Conservation (phyloP, 2,797 vertebrate genomes). For the Margarornis squamiger region DNA sequence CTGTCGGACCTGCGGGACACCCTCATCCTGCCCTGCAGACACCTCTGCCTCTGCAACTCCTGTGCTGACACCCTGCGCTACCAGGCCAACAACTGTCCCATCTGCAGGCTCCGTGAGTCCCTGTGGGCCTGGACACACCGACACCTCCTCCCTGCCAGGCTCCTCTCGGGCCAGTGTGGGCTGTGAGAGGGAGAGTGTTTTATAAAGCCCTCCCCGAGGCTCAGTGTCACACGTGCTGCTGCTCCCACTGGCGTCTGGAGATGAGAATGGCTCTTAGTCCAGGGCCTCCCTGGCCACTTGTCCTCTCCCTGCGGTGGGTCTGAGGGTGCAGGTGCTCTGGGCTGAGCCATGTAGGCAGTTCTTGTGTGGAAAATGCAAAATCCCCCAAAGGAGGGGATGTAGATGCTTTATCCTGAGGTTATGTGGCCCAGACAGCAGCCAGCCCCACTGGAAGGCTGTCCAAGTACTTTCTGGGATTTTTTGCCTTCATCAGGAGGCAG, state of each 20-base stretch:
- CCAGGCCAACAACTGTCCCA: conserved; percentile 98
- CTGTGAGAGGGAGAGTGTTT: neutral
- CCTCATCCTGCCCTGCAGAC: conserved; percentile 93
- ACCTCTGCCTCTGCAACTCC: conserved; percentile 94
- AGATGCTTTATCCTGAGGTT: neutral
- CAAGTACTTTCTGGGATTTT: neutral
- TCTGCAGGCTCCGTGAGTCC: conserved; percentile 94
- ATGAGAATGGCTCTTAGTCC: neutral
- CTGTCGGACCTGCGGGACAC: conserved; percentile 94
- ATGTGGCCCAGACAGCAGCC: neutral
- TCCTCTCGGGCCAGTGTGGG: neutral
- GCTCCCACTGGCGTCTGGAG: neutral
- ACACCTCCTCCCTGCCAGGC: neutral
- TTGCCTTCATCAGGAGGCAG: neutral
- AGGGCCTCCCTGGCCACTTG: neutral
- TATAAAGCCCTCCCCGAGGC: neutral
- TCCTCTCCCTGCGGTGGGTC: neutral
- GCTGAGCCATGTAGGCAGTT: neutral
- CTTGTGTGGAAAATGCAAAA: neutral
- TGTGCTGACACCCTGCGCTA: conserved; percentile 95
- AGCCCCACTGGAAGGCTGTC: neutral
- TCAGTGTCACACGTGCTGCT: neutral
- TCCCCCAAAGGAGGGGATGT: neutral
- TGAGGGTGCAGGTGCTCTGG: neutral
- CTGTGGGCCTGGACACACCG: neutral